Conservation (phyloP, 2,888 invertebrate species). For the Spatulosminthurus flaviceps region DNA sequence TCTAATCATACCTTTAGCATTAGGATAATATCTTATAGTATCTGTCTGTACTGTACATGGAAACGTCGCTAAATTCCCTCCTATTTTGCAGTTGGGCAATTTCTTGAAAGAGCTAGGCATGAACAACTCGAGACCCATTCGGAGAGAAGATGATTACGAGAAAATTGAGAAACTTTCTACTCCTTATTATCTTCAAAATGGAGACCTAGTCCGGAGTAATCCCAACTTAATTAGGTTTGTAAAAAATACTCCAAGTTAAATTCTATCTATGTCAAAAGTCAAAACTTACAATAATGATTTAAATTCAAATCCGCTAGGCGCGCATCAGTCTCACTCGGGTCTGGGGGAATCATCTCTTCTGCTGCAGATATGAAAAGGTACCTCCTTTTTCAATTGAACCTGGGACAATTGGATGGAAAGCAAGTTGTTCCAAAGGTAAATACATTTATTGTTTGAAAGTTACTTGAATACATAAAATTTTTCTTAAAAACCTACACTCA, state of each 20-base stretch:
- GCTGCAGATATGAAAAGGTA: conserved; percentile 52
- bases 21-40: too few species aligned
- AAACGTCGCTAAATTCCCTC: too few species aligned
- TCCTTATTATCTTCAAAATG: conserved; percentile 49
- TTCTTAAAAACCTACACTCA: not conserved
- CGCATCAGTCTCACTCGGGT: conserved; percentile 24
- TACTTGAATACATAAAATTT: not conserved
- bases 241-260: too few species aligned
- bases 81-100: conserved; percentile 25
- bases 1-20: too few species aligned
- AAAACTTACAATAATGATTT: not conserved
- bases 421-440: conserved; percentile 52
- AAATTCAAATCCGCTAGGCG: conserved; percentile 36
- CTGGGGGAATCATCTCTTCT: conserved; percentile 50
- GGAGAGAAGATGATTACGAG: conserved; percentile 38
- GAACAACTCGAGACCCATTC: conserved; percentile 46
- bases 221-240: conserved; percentile 48
- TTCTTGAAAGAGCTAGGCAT: conserved; percentile 55
- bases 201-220: conserved; percentile 37
- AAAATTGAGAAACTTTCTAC: conserved; percentile 39
- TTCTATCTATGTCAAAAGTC: too few species aligned
- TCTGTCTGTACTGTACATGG: too few species aligned
- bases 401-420: conserved; percentile 47
- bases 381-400: conserved; percentile 50
- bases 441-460: not conserved